phyloP scores from a whole-genome alignment of 2,888 invertebrate species.

The Chrysolina americana region DNA sequence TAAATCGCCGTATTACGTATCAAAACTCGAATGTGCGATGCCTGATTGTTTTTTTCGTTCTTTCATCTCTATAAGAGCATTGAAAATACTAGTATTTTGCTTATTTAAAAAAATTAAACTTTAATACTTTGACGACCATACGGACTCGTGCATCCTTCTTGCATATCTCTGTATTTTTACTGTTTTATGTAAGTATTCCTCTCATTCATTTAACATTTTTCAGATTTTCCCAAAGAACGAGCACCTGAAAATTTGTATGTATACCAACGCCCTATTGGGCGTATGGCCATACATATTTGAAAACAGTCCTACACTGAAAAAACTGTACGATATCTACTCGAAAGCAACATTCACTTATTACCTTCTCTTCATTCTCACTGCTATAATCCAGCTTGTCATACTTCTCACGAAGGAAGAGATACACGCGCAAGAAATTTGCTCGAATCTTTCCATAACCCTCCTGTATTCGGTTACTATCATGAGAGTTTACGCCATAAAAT shows the following conservation, averaged over 20 bases:
- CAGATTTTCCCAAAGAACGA: constrained; percentile 47
- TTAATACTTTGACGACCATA: too few relatives aligned
- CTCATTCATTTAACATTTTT: constrained; percentile 22
- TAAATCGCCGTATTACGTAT: too few relatives aligned
- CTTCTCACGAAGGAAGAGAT: constrained; percentile 33
- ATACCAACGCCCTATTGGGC: constrained; percentile 40
- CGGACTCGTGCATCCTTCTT: too few relatives aligned
- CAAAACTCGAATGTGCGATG: too few relatives aligned
- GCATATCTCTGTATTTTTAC: too few relatives aligned
- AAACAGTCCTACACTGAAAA: constrained; percentile 37
- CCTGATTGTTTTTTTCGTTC: too few relatives aligned
- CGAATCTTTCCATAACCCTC: constrained; percentile 51
- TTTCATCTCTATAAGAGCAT: too few relatives aligned
- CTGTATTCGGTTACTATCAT: constrained; percentile 48
- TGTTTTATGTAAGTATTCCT: neutral
- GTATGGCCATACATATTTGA: constrained; percentile 47
- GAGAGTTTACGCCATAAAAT: constrained; percentile 48
- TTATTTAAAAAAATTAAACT: too few relatives aligned
- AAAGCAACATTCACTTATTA: constrained; percentile 37
- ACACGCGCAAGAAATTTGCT: constrained; percentile 44
- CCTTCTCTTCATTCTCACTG: constrained; percentile 35
- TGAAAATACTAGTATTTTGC: too few relatives aligned
- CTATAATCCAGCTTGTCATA: constrained; percentile 38
- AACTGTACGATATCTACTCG: constrained; percentile 40
- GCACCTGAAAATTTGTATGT: constrained; percentile 44